Evolutionary conservation across 2,797 vertebrate genomes (phyloP).

Genomic region (Chrosomus eos): DNA sequence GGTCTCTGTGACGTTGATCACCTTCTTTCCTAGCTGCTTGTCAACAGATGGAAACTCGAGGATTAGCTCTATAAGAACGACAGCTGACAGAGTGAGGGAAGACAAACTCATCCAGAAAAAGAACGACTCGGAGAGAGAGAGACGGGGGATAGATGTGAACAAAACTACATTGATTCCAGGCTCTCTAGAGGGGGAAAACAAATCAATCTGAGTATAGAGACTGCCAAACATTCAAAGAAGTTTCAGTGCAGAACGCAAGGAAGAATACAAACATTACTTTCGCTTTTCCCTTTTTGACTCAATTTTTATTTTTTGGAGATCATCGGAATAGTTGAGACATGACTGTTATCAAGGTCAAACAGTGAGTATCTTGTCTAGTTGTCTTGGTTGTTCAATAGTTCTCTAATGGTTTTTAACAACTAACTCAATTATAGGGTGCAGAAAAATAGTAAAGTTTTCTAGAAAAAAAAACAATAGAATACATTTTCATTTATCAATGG

Average conservation of each 20-base stretch:
- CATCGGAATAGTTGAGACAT: constrained; percentile 60
- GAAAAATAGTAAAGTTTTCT: neutral
- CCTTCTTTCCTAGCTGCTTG: constrained; percentile 62
- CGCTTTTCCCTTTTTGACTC: neutral
- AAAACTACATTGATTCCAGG: constrained; percentile 13
- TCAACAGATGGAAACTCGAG: constrained; percentile 79
- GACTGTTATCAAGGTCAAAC: constrained; percentile 77
- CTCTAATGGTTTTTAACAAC: neutral
- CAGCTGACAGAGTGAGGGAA: constrained; percentile 43
- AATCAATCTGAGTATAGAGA: constrained; percentile 1
- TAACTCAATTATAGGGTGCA: neutral
- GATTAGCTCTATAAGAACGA: constrained; percentile 79
- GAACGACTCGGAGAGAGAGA: constrained; percentile 17
- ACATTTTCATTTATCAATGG: neutral
- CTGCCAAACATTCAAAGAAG: neutral
- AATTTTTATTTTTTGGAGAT: neutral
- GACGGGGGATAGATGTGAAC: neutral
- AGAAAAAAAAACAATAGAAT: neutral
- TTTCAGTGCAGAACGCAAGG: neutral
- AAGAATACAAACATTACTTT: neutral
- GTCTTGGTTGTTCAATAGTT: neutral
- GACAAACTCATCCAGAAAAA: constrained; percentile 42
- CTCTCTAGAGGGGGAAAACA: neutral
- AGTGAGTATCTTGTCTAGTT: constrained; percentile 71
- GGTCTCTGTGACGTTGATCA: constrained; percentile 60